Percentiles rank a stretch among this genome's conserved stretches.
Conservation (phyloP, 1,140 invertebrate species). For the Drosophila ficusphila region DNA sequence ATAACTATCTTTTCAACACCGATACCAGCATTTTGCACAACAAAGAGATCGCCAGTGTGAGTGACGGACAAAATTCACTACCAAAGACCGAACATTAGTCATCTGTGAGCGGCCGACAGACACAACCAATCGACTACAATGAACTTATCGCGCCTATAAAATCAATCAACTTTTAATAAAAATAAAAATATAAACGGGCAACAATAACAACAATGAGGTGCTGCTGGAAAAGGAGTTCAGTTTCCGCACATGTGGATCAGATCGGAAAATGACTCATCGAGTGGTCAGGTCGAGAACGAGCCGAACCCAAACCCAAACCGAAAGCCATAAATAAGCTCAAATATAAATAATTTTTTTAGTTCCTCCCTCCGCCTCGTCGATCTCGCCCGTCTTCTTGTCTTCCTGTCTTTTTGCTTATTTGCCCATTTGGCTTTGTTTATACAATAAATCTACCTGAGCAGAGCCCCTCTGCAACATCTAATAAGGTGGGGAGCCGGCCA, state of each 20-base stretch:
- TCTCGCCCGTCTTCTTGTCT: slow-evolving; percentile 18
- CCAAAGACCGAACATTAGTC: slow-evolving; percentile 60
- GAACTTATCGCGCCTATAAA: slow-evolving; percentile 80
- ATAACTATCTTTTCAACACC: slow-evolving; percentile 58
- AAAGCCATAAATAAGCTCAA: slow-evolving; percentile 74
- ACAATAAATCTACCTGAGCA: slow-evolving; percentile 78
- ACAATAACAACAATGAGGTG: slow-evolving; percentile 61
- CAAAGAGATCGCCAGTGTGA: slow-evolving; percentile 57
- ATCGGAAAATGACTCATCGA: slow-evolving; percentile 54
- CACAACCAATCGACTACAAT: slow-evolving; percentile 53
- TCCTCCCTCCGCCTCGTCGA: slow-evolving; percentile 14
- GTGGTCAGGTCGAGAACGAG: slow-evolving; percentile 49
- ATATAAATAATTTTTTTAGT: slow-evolving; percentile 56
- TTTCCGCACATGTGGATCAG: slow-evolving; percentile 65
- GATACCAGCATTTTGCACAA: slow-evolving; percentile 33
- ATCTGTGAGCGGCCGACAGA: slow-evolving; percentile 51
- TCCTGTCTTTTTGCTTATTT: slow-evolving; percentile 50
- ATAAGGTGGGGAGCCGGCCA: slow-evolving; percentile 33
- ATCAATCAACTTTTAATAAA: slow-evolving; percentile 68
- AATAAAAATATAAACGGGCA: slow-evolving; percentile 20
- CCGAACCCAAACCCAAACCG: slow-evolving; percentile 32
- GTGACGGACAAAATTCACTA: slow-evolving; percentile 31
- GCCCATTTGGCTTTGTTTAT: slow-evolving; percentile 64
- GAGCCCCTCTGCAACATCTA: slow-evolving; percentile 51
- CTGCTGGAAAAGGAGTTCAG: slow-evolving; percentile 68